These are phyloP conservation scores for Aurelia coerulea DNA, from an alignment of 30 jellyfish, hydroid and myxozoan genomes.

Conservation along the genomic window DNA sequence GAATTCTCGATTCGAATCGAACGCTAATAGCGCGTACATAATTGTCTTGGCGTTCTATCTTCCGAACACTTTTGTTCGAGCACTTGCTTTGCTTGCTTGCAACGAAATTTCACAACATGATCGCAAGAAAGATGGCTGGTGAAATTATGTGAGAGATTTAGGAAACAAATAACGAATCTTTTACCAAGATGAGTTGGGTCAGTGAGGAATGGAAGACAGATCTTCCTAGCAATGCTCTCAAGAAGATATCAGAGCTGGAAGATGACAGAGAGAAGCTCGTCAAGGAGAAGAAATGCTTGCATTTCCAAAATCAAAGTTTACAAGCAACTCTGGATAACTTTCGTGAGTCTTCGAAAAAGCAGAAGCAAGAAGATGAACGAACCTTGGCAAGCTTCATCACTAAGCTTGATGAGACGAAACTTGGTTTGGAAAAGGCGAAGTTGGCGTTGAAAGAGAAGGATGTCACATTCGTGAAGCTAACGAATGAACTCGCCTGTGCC, in stretches of 20 bases:
- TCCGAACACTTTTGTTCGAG: no score
- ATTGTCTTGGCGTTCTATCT: not conserved
- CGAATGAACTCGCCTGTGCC: constrained; percentile 39
- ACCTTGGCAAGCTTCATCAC: constrained; percentile 4
- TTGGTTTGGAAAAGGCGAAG: constrained; percentile 16
- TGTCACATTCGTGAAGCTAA: constrained; percentile 11
- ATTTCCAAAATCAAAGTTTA: constrained; percentile 70
- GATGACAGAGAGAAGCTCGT: constrained; percentile 55
- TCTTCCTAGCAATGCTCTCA: constrained; percentile 75
- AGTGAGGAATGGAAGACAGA: constrained; percentile 96
- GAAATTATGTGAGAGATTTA: no score
- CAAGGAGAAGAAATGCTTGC: constrained; percentile 66
- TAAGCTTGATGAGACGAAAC: constrained; percentile 31
- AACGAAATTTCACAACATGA: not conserved
- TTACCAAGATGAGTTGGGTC: constrained; percentile 88
- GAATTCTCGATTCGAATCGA: not conserved
- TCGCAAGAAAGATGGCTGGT: not conserved
- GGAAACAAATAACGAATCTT: not conserved
- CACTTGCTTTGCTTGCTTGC: not conserved
- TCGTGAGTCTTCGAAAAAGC: constrained; percentile 55
- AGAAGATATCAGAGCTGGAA: constrained; percentile 74
- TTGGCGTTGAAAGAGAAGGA: constrained; percentile 50
- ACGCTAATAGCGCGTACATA: not conserved
- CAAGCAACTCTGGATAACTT: constrained; percentile 66
- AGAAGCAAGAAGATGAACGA: constrained; percentile 52